Base-by-base conservation (phyloP, 1,140 invertebrate genomes). In the Eumaeus atala region DNA sequence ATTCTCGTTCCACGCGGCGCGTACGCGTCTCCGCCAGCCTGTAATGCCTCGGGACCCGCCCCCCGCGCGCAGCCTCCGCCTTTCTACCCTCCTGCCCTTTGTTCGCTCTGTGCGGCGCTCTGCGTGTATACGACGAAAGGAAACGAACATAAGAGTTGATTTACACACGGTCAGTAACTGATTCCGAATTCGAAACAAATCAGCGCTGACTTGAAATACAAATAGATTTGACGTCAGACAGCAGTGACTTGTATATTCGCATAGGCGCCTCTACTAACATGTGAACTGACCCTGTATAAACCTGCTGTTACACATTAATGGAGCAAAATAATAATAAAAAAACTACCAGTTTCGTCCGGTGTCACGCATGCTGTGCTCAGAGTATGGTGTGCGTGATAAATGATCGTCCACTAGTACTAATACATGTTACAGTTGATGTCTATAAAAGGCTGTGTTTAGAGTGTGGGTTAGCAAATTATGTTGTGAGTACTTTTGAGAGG, bases 1-100 rank as follows among this genome's bases (percentile, higher is more conserved):
- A 89, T 90, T 90, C 90, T 61, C 89, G 87, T 62, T 81, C 81
- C 54, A 67, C 59, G 42, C 84, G 70, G 21, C 83, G 79, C 55
- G 73, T 64, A 66, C 82, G 72, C 37, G 80, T 80, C 66, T 87
- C 83, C 51, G 79, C 81, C 51, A 70, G 64, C 56, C 78, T 78
- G 69, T 84, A 83, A 71, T 68, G 54, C 61, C 78, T 81, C 36
- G 67, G 51, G 56, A 64, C 64, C 50, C 71, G 70, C 56, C 70
- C 17, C 61, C 61, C 67, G 51, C 40, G 53, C 56, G 62, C 52
- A 54, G 66, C 49, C 50, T 63, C 63, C 38, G 36, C 48, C 52
- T 72, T 44, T 14, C 34, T 56, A 48, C 56, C 54, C 11, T 76
- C 72, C 54, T 74, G 74, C 38, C 68, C 70, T 57, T 74, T 61